Evolutionary conservation across 2,797 vertebrate species (phyloP).

Genomic region (Chloroceryle inda): DNA sequence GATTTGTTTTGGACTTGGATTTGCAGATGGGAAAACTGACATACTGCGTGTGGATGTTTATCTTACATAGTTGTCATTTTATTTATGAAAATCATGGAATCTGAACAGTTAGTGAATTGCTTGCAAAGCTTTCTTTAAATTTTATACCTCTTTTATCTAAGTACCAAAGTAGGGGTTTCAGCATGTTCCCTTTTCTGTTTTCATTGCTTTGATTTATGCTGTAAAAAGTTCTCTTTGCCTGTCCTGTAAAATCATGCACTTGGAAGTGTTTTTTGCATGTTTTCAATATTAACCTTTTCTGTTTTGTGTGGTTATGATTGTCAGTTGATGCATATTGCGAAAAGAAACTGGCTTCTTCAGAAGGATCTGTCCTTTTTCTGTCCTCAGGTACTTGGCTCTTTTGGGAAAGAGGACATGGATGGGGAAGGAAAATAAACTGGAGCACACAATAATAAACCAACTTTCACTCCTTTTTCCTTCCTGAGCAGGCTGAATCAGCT

Average conservation of each 20-base stretch:
- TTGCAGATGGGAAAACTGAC: not conserved
- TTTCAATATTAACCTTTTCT: not conserved
- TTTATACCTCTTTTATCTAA: not conserved
- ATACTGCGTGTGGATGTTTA: not conserved
- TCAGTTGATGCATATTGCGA: not conserved
- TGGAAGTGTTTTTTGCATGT: not conserved
- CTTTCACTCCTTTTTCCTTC: not conserved
- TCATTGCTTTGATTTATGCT: conserved; percentile 23
- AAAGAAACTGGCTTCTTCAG: not conserved
- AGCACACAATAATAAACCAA: not conserved
- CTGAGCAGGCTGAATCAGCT: not conserved
- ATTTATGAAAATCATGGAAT: conserved; percentile 32
- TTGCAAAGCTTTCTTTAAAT: conserved; percentile 2
- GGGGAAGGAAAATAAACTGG: not conserved
- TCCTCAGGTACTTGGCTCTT: not conserved
- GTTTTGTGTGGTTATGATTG: not conserved
- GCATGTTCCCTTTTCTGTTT: not conserved
- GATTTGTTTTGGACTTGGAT: conserved; percentile 51
- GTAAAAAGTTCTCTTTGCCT: not conserved
- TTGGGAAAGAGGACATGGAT: not conserved
- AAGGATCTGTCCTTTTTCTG: not conserved
- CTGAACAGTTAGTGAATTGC: not conserved
- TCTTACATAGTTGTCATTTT: not conserved
- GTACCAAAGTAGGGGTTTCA: not conserved
- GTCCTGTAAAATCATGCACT: not conserved